Base-by-base conservation (phyloP, 2,888 invertebrate genomes). In the Tenodera sinensis region DNA sequence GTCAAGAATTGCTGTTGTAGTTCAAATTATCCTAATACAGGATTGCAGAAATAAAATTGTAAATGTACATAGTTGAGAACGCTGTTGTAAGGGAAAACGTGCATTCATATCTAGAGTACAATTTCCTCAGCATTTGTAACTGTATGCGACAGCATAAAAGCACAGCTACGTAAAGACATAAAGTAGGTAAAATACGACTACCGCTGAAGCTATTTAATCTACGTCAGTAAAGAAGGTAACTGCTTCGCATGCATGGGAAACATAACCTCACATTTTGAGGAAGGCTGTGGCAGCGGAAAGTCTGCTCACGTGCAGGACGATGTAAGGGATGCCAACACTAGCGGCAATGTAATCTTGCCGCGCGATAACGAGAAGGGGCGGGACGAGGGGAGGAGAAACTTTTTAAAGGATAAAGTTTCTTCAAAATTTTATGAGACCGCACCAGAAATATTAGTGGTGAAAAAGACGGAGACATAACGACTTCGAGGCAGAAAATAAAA, bases 381-480 rank as follows among this genome's bases (percentile, higher is more conserved):
- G n/a, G 85, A 15, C 34, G 34, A 27, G 42, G 85, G 85, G 71
- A 30, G 83, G 90, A 87, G 85, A 85, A 84, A 87, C 84, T 85
- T 89, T 85, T 85, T 83, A 87, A 89, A 87, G 89, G 88, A 89
- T 83, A 90, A 87, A 90, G 83, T 90, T 89, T 83, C 85, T 89
- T 89, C 84, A 89, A 90, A 71, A 89, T 89, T 90, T 85, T 88
- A 82, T 30, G 87, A 84, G 84, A 87, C 84, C 34, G 83, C 81
- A 84, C 30, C 42, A 12, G 81, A 82, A 84, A 89, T 89, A 90
- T 89, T 89, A 85, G 89, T 89, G 86, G 27, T 25, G 54, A 71
- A 71, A 71, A 71, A 71, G 54, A 71, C 54, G 54, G 54, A 71
- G 54, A 71, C 54, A 71, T 71, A 71, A 71, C 54, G 54, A 20